phyloP scores from a whole-genome alignment of 2,797 vertebrate species.

The Pseudochaenichthys georgianus region DNA sequence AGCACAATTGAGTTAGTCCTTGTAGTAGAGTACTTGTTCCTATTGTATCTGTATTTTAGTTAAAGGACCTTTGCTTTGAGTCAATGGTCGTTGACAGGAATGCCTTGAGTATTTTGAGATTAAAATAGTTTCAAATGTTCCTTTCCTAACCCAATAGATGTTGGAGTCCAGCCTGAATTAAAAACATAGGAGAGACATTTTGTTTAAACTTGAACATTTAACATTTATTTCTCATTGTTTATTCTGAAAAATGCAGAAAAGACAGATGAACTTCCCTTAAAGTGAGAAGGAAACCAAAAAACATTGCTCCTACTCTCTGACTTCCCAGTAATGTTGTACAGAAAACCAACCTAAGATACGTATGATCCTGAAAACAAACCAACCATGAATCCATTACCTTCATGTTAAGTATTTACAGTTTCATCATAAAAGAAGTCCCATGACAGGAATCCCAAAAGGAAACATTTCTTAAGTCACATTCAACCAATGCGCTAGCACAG shows the following conservation, averaged over 20 bases:
- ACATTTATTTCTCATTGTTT: constrained; percentile 74
- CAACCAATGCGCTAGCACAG: constrained; percentile 72
- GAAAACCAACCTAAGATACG: constrained; percentile 53
- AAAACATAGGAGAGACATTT: constrained; percentile 46
- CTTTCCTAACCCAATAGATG: neutral
- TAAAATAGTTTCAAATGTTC: neutral
- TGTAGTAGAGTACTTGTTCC: neutral
- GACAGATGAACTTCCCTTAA: constrained; percentile 59
- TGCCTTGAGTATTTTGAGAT: neutral
- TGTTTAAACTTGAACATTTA: constrained; percentile 63
- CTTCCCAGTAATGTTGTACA: constrained; percentile 43
- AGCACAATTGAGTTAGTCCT: neutral
- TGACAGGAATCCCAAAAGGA: constrained; percentile 44
- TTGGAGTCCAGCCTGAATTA: neutral
- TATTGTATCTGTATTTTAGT: neutral
- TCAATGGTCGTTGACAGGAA: neutral
- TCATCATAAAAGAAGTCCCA: constrained; percentile 61
- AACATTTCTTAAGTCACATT: constrained; percentile 65
- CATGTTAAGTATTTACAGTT: constrained; percentile 54
- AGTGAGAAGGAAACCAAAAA: constrained; percentile 31
- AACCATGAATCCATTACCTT: constrained; percentile 56
- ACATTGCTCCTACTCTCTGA: constrained; percentile 35
- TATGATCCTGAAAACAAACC: constrained; percentile 53
- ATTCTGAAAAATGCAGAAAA: constrained; percentile 70
- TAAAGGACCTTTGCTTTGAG: neutral